Conservation (phyloP, 1,140 invertebrate genomes). For the Panagrolaimus sp. region DNA sequence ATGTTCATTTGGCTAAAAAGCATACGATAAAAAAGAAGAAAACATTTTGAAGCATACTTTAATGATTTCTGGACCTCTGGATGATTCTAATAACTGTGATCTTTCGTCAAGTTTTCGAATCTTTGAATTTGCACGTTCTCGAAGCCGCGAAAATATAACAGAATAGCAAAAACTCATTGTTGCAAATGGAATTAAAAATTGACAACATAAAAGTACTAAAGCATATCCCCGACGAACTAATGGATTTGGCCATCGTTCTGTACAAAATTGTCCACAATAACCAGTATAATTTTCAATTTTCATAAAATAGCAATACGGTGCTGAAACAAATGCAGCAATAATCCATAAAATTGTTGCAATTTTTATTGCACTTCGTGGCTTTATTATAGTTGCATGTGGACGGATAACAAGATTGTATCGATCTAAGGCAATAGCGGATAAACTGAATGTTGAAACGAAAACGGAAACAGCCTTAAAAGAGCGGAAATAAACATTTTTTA, state of each 20-base stretch:
- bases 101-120: conserved; percentile 23
- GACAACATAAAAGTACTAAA: conserved; percentile 39
- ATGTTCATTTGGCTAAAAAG: background rate
- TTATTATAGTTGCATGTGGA: conserved; percentile 44
- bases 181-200: conserved; percentile 57
- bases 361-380: conserved; percentile 28
- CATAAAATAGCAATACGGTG: conserved; percentile 58
- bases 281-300: conserved; percentile 46
- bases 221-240: conserved; percentile 45
- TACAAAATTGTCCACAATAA: conserved; percentile 35
- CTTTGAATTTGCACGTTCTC: conserved; percentile 50
- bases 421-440: conserved; percentile 55
- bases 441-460: conserved; percentile 52
- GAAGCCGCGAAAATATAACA: conserved; percentile 45
- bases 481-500: background rate
- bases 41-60: no score
- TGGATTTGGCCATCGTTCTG: conserved; percentile 49
- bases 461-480: conserved; percentile 46
- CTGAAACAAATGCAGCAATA: conserved; percentile 49
- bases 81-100: background rate
- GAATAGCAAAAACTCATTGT: conserved; percentile 50
- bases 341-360: conserved; percentile 52
- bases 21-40: no score
- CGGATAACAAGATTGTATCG: conserved; percentile 54
- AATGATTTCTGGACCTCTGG: background rate